phyloP scores from a whole-genome alignment of 2,113 vertebrate species.

The Hemibagrus wyckioides region DNA sequence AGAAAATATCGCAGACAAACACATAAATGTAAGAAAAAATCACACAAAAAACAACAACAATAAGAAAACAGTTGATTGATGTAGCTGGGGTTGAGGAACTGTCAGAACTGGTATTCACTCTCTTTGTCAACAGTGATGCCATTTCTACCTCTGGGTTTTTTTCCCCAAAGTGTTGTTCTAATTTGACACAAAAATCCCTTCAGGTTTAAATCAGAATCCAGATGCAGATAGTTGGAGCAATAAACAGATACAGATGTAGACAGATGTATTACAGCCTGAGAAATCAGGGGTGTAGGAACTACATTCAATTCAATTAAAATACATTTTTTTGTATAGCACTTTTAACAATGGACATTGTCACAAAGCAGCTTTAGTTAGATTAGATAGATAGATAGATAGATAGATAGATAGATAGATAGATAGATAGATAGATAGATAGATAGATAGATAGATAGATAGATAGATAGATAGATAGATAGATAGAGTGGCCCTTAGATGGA shows the following conservation, averaged over 20 bases:
- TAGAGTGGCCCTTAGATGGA: no score
- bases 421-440: no score
- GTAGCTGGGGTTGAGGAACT: not conserved
- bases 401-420: no score
- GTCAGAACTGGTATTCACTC: not conserved
- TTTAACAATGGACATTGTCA: no score
- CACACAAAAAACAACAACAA: not conserved
- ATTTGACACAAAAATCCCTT: not conserved
- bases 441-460: no score
- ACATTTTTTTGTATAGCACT: no score
- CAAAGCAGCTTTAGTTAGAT: no score
- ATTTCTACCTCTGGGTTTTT: not conserved
- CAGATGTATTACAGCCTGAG: not conserved
- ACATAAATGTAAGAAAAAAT: not conserved
- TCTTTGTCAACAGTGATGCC: not conserved
- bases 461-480: no score
- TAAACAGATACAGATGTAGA: not conserved
- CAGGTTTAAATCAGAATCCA: not conserved
- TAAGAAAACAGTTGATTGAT: not conserved
- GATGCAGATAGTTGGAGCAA: not conserved
- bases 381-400: no score
- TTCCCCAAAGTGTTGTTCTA: no score
- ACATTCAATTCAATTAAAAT: no score
- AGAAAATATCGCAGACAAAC: not conserved
- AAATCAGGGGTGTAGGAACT: no score